Evolutionary conservation across 2,113 vertebrate species (phyloP).

Genomic region (Conger conger): DNA sequence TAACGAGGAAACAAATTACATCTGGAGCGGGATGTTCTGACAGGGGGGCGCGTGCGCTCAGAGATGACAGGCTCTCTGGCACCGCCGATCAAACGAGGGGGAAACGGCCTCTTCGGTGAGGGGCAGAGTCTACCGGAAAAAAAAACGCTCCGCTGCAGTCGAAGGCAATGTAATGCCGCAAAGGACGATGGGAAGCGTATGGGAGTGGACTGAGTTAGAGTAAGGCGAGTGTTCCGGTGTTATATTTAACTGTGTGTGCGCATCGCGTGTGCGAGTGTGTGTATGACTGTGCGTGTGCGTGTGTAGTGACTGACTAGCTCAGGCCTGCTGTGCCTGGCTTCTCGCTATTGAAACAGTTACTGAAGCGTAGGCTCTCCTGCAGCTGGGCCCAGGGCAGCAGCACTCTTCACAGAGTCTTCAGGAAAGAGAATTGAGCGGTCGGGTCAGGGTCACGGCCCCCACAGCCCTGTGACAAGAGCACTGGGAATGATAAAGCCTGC

Average conservation of each 20-base stretch:
- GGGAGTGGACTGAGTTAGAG: too few relatives aligned
- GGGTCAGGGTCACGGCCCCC: slow-evolving; percentile 65
- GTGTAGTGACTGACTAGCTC: neutral
- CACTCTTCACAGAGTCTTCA: slow-evolving; percentile 54
- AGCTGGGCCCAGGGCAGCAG: slow-evolving; percentile 44
- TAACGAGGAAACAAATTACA: slow-evolving; percentile 9
- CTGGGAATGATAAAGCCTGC: slow-evolving; percentile 51
- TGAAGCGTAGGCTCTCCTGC: slow-evolving; percentile 6
- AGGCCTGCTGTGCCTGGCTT: neutral
- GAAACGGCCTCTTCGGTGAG: neutral
- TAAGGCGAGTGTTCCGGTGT: neutral
- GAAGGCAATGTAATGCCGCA: neutral
- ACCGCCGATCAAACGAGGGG: neutral
- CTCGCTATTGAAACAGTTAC: neutral
- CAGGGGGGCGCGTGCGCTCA: neutral
- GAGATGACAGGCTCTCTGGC: neutral
- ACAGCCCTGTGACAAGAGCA: slow-evolving; percentile 53
- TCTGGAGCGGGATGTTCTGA: neutral
- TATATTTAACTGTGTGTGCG: neutral
- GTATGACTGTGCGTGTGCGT: neutral
- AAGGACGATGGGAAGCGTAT: neutral
- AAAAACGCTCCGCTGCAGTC: neutral
- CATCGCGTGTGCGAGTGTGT: neutral
- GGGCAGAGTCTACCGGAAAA: neutral
- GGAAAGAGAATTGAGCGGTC: slow-evolving; percentile 61